A percentile compares a stretch with the other conserved stretches of the same genome.
Evolutionary conservation across 2,797 vertebrate genomes (phyloP).

Genomic region (Enteromius anoplus): DNA sequence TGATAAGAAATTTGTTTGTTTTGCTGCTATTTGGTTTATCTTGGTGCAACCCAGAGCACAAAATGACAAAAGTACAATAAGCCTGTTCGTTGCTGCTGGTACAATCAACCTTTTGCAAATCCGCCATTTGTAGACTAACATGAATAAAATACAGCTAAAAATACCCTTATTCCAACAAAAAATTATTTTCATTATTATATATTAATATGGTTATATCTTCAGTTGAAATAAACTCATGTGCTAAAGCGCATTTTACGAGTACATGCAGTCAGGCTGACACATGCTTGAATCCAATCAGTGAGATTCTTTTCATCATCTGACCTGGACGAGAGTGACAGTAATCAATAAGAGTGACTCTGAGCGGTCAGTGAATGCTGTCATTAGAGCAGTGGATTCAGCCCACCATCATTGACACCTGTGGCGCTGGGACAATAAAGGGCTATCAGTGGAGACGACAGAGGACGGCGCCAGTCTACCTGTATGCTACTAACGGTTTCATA

Average conservation of each 20-base stretch:
- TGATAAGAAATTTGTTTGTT: background rate
- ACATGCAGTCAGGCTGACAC: background rate
- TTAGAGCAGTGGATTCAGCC: background rate
- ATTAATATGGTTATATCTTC: background rate
- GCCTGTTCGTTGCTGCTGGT: background rate
- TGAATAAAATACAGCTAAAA: background rate
- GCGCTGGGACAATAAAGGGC: slow-evolving; percentile 20
- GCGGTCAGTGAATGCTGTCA: slow-evolving; percentile 31
- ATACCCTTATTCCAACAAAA: background rate
- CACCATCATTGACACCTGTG: background rate
- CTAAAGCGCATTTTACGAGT: background rate
- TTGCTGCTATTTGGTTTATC: background rate
- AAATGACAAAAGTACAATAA: background rate
- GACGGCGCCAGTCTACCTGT: background rate
- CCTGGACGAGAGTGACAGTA: slow-evolving; percentile 17
- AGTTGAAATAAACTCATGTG: background rate
- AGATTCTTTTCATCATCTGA: slow-evolving; percentile 24
- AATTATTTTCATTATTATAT: background rate
- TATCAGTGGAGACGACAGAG: slow-evolving; percentile 22
- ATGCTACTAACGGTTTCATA: background rate
- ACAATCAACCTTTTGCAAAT: background rate
- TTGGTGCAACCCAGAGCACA: background rate
- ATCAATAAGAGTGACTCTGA: slow-evolving; percentile 49
- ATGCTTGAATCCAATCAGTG: slow-evolving; percentile 42
- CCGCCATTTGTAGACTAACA: background rate